A percentile compares a stretch with the other conserved stretches of the same genome.
phyloP scores from a whole-genome alignment of 2,888 invertebrate genomes.

The Saturnia japonica region DNA sequence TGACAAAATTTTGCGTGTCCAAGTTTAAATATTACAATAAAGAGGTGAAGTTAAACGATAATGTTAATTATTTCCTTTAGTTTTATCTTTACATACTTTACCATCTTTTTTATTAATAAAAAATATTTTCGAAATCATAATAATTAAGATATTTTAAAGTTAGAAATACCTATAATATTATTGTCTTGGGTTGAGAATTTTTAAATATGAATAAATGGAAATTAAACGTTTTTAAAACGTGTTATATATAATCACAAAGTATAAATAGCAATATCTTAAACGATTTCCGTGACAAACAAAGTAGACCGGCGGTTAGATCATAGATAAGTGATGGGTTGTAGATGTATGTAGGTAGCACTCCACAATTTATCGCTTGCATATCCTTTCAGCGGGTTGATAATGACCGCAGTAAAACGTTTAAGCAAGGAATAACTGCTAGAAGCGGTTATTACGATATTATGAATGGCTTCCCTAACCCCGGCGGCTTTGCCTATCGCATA shows the following conservation, averaged over 20 bases:
- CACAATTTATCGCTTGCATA: conserved; percentile 80
- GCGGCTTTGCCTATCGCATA: conserved; percentile 37
- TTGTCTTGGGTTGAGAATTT: too few species aligned
- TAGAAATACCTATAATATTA: too few species aligned
- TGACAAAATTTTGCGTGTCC: too few species aligned
- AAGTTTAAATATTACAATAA: too few species aligned
- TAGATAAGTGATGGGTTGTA: conserved; percentile 51
- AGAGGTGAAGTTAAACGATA: too few species aligned
- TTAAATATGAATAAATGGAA: background rate
- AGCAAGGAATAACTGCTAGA: conserved; percentile 80
- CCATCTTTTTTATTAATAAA: too few species aligned
- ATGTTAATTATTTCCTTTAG: too few species aligned
- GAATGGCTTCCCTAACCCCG: conserved; percentile 72
- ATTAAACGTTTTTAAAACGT: too few species aligned
- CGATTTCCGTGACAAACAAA: conserved; percentile 53
- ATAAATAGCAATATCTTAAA: conserved; percentile 52
- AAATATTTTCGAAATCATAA: too few species aligned
- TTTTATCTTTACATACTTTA: too few species aligned
- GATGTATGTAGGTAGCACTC: conserved; percentile 64
- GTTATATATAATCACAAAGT: conserved; percentile 27
- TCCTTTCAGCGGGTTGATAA: conserved; percentile 82
- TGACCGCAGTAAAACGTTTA: conserved; percentile 82
- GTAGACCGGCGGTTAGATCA: conserved; percentile 52
- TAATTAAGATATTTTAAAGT: too few species aligned
- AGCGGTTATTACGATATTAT: conserved; percentile 82